These are phyloP conservation scores for Pocillopora meandrina DNA, from an alignment of 92 coral and sea anemone species.

Conservation along the genomic window DNA sequence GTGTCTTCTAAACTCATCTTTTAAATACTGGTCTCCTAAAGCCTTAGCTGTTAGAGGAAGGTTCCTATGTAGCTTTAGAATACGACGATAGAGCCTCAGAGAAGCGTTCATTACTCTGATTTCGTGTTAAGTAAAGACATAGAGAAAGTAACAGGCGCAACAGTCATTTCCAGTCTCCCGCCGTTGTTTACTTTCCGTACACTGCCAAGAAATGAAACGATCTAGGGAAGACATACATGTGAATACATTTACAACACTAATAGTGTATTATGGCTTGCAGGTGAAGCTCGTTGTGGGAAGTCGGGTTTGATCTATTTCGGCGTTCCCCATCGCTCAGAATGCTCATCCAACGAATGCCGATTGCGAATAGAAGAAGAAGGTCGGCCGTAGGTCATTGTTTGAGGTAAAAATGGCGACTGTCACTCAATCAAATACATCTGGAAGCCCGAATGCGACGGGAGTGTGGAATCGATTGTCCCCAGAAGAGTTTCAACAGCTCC, in stretches of 20 bases:
- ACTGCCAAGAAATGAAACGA: conserved; percentile 71
- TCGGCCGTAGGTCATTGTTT: conserved; percentile 47
- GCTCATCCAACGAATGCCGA: conserved; percentile 39
- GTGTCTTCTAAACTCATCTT: conserved; percentile 80
- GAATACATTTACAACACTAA: conserved; percentile 89
- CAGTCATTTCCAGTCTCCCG: conserved; percentile 19
- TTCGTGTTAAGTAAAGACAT: too few species aligned
- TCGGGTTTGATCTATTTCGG: conserved; percentile 54
- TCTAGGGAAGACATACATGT: conserved; percentile 52
- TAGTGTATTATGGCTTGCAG: conserved; percentile 87
- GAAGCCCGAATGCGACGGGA: conserved; percentile 84
- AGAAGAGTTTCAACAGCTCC: conserved; percentile 99
- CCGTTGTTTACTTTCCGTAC: conserved; percentile 43
- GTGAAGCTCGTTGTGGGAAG: conserved; percentile 79
- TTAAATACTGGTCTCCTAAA: conserved; percentile 84
- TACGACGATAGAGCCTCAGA: conserved; percentile 67
- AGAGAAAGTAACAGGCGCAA: conserved; percentile 4
- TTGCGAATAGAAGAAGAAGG: conserved; percentile 28
- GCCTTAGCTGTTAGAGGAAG: conserved; percentile 74
- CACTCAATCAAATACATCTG: conserved; percentile 61
- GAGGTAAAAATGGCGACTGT: conserved; percentile 68
- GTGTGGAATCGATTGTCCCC: conserved; percentile 98
- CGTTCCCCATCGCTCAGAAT: conserved; percentile 60
- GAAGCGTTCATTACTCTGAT: conserved; percentile 26
- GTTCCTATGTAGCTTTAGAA: conserved; percentile 65